Percentiles rank a stretch among this genome's conserved stretches.
Conservation (phyloP, 2,113 vertebrate genomes). For the Solenodon paradoxus region DNA sequence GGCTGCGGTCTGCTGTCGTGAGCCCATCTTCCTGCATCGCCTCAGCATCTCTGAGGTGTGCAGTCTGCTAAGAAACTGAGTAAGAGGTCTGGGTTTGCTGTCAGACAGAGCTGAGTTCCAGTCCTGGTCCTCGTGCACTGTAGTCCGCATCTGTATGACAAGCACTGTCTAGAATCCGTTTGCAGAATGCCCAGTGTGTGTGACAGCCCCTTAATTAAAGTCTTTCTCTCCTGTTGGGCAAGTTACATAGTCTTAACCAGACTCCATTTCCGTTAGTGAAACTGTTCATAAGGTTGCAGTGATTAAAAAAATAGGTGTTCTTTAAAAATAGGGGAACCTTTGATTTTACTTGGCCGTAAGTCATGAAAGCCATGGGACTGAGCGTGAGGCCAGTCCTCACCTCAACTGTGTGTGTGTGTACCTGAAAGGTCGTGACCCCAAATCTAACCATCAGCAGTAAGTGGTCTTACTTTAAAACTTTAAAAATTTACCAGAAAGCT, state of each 20-base stretch:
- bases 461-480: background rate
- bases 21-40: background rate
- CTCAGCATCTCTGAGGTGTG: background rate
- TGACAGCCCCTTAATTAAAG: background rate
- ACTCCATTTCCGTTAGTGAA: background rate
- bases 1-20: background rate
- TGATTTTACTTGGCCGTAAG: background rate
- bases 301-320: no score
- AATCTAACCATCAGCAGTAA: background rate
- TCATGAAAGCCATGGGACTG: background rate
- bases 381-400: background rate
- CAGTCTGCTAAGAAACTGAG: background rate
- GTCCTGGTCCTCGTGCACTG: background rate
- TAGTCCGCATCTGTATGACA: background rate
- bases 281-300: background rate
- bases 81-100: background rate
- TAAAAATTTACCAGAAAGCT: background rate
- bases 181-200: accelerated
- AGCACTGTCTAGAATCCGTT: background rate
- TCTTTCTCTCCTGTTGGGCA: background rate
- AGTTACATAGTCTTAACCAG: background rate
- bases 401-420: background rate
- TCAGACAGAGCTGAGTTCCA: background rate
- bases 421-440: background rate
- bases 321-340: background rate